Conservation (phyloP, 2,888 invertebrate species). For the Hirtodrosophila histrioides region DNA sequence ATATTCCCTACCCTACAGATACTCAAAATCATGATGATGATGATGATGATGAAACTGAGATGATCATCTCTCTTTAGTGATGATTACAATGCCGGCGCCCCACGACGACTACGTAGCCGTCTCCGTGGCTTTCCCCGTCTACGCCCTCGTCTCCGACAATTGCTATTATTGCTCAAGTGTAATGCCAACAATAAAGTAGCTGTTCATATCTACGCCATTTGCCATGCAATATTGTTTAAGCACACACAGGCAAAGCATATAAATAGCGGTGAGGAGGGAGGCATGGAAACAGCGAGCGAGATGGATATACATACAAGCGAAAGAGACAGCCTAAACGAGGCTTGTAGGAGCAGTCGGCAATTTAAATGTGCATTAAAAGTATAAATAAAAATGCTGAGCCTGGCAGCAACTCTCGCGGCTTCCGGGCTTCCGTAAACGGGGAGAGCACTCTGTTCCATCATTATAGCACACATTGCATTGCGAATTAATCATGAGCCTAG, state of each 20-base stretch:
- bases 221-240: slow-evolving; percentile 67
- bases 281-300: too few species aligned
- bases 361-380: slow-evolving; percentile 61
- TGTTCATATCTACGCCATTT: slow-evolving; percentile 71
- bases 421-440: background rate
- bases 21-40: slow-evolving; percentile 22
- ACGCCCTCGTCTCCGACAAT: slow-evolving; percentile 40
- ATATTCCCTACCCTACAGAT: slow-evolving; percentile 24
- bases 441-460: slow-evolving; percentile 9
- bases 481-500: slow-evolving; percentile 62
- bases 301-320: background rate
- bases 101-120: slow-evolving; percentile 23
- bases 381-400: slow-evolving; percentile 61
- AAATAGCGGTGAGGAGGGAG: background rate
- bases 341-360: slow-evolving; percentile 38
- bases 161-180: slow-evolving; percentile 70
- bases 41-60: slow-evolving; percentile 24
- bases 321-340: background rate
- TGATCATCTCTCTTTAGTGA: slow-evolving; percentile 38
- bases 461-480: slow-evolving; percentile 40
- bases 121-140: background rate
- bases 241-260: slow-evolving; percentile 22
- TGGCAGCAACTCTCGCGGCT: slow-evolving; percentile 18
- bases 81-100: slow-evolving; percentile 37
- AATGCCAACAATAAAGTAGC: slow-evolving; percentile 71